phyloP scores from a whole-genome alignment of 2,113 vertebrate species.

The Nerophis lumbriciformis region DNA sequence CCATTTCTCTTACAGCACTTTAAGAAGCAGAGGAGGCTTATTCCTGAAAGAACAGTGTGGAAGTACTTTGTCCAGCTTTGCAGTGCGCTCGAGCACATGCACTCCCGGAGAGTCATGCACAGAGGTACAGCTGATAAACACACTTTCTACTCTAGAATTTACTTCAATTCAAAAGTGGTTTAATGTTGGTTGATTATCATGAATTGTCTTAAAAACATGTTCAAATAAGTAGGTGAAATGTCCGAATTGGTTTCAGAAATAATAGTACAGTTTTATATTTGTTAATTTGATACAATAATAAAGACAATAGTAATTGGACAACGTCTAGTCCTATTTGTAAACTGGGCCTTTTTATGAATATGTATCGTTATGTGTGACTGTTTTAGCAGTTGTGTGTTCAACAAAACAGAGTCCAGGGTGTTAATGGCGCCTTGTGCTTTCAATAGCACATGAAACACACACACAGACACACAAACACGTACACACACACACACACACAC shows the following conservation, averaged over 20 bases:
- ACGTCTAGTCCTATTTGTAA: too few species aligned
- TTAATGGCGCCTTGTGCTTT: conserved; percentile 62
- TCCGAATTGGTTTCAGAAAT: too few species aligned
- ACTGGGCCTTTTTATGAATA: not conserved
- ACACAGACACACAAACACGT: conserved; percentile 6
- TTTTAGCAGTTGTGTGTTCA: conserved; percentile 51
- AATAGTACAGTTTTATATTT: too few species aligned
- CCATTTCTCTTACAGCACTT: conserved; percentile 81
- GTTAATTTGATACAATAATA: too few species aligned
- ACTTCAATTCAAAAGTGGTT: not conserved
- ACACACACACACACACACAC: not conserved
- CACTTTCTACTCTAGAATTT: not conserved
- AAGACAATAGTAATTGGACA: too few species aligned
- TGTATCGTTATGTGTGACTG: conserved; percentile 18
- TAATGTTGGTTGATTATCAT: not conserved
- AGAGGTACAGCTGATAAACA: conserved; percentile 74
- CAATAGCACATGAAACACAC: conserved; percentile 29
- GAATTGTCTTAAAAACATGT: not conserved
- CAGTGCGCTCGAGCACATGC: conserved; percentile 97
- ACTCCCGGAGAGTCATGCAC: conserved; percentile 97
- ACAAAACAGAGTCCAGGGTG: conserved; percentile 51
- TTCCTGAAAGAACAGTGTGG: conserved; percentile 96
- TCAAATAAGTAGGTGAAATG: too few species aligned
- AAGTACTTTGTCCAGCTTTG: conserved; percentile 99
- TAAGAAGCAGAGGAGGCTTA: conserved; percentile 95